Evolutionary conservation across 2,888 invertebrate genomes (phyloP).

Genomic region (Dryadula phaetusa): DNA sequence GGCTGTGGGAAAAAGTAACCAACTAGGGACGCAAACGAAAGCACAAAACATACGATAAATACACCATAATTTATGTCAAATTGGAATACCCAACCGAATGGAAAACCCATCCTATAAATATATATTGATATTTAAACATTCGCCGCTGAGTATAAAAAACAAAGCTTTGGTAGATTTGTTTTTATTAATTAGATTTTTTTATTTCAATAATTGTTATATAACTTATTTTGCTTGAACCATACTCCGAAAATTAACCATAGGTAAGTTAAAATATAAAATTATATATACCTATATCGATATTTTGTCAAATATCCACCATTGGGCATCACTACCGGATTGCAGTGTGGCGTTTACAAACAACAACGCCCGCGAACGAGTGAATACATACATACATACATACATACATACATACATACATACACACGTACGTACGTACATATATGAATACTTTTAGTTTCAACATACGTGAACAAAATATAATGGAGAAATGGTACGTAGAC

Average conservation of each 20-base stretch:
- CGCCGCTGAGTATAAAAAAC: too few species aligned
- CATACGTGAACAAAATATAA: conserved; percentile 45
- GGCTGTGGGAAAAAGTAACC: conserved; percentile 74
- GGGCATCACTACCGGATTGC: conserved; percentile 62
- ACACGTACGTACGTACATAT: conserved; percentile 50
- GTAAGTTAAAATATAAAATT: too few species aligned
- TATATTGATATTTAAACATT: too few species aligned
- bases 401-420: conserved; percentile 59
- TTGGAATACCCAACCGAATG: too few species aligned
- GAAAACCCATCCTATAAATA: not conserved
- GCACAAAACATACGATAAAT: conserved; percentile 1
- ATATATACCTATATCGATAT: conserved; percentile 21
- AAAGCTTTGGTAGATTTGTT: too few species aligned
- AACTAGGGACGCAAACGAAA: conserved; percentile 56
- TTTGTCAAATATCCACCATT: not conserved
- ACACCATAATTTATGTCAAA: not conserved
- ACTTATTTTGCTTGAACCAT: not conserved
- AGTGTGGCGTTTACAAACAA: conserved; percentile 73
- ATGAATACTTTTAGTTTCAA: conserved; percentile 63
- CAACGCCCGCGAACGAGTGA: conserved; percentile 65
- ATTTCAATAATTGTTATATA: not conserved
- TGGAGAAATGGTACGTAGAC: conserved; percentile 14
- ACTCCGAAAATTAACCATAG: too few species aligned
- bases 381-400: conserved; percentile 56
- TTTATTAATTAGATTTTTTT: too few species aligned